These are phyloP conservation scores for Epinephelus awoara DNA, from an alignment of 2,797 vertebrate species.

Conservation along the genomic window DNA sequence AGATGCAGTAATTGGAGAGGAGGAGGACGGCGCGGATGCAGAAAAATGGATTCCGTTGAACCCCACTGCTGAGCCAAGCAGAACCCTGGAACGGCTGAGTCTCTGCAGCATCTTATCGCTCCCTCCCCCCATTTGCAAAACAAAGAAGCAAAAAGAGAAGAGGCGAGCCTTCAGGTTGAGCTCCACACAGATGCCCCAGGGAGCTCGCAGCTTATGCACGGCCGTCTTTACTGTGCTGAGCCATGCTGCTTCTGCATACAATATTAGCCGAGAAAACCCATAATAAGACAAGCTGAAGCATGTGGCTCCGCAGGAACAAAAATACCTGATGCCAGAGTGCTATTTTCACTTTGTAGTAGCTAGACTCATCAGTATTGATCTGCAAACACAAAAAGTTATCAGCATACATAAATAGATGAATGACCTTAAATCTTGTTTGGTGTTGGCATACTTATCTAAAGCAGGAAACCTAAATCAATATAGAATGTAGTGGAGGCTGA, in stretches of 20 bases:
- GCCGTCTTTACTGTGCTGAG: conserved; percentile 60
- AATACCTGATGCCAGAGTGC: conserved; percentile 32
- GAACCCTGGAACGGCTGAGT: conserved; percentile 65
- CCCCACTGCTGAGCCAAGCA: conserved; percentile 75
- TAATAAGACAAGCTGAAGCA: conserved; percentile 45
- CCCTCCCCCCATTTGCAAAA: conserved; percentile 73
- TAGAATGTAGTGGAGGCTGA: conserved; percentile 39
- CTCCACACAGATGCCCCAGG: conserved; percentile 66
- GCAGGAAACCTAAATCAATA: conserved; percentile 59
- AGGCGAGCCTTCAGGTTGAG: conserved; percentile 75
- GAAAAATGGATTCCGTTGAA: conserved; percentile 72
- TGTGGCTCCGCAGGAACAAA: conserved; percentile 39
- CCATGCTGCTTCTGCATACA: conserved; percentile 64
- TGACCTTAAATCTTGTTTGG: conserved; percentile 54
- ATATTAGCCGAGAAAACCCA: conserved; percentile 50
- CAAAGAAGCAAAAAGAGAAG: conserved; percentile 75
- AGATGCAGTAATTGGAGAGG: conserved; percentile 78
- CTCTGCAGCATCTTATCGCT: conserved; percentile 69
- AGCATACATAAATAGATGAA: conserved; percentile 53
- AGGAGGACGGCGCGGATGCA: conserved; percentile 53
- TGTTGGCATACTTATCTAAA: conserved; percentile 38
- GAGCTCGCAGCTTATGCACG: conserved; percentile 62
- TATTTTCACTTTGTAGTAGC: conserved; percentile 48
- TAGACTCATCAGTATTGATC: conserved; percentile 56
- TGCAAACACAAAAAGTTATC: conserved; percentile 60